Evolutionary conservation across 2,888 invertebrate species (phyloP).

Genomic region (Drosophila vallismaia): DNA sequence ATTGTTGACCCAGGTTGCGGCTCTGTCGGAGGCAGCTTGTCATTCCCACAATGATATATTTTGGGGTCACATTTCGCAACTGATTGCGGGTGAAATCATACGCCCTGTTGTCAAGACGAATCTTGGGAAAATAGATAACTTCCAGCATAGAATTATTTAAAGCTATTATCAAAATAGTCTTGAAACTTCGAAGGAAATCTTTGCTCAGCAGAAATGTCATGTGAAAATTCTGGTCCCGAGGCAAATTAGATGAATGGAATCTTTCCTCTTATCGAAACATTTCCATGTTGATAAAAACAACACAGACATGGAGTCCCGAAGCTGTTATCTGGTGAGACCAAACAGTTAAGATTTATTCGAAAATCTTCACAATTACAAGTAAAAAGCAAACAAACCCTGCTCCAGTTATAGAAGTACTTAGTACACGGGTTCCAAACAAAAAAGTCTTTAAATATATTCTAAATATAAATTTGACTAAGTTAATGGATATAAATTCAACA

Average conservation of each 20-base stretch:
- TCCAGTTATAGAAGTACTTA: conserved; percentile 18
- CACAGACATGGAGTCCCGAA: background rate
- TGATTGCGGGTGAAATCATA: conserved; percentile 13
- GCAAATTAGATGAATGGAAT: conserved; percentile 7
- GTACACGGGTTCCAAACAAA: background rate
- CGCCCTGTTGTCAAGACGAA: conserved; percentile 20
- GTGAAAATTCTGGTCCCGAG: conserved; percentile 7
- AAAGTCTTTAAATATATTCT: conserved; percentile 12
- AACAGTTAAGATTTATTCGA: conserved; percentile 3
- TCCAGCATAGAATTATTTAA: background rate
- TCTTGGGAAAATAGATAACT: background rate
- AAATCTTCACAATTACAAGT: conserved; percentile 6
- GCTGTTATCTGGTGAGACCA: background rate
- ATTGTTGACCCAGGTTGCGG: conserved; percentile 57
- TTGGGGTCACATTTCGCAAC: background rate
- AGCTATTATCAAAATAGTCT: background rate
- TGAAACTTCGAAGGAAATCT: conserved; percentile 14
- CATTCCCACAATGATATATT: conserved; percentile 1
- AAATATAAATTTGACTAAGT: conserved; percentile 11
- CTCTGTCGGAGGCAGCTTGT: conserved; percentile 15
- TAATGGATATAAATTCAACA: conserved; percentile 11
- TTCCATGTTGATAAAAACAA: conserved; percentile 24
- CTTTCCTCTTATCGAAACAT: conserved; percentile 15
- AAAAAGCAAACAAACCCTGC: conserved; percentile 4
- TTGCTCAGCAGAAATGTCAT: conserved; percentile 4